A percentile compares a stretch with the other conserved stretches of the same genome.
Conservation (phyloP, 2,113 vertebrate genomes). For the Dinomys branickii region DNA sequence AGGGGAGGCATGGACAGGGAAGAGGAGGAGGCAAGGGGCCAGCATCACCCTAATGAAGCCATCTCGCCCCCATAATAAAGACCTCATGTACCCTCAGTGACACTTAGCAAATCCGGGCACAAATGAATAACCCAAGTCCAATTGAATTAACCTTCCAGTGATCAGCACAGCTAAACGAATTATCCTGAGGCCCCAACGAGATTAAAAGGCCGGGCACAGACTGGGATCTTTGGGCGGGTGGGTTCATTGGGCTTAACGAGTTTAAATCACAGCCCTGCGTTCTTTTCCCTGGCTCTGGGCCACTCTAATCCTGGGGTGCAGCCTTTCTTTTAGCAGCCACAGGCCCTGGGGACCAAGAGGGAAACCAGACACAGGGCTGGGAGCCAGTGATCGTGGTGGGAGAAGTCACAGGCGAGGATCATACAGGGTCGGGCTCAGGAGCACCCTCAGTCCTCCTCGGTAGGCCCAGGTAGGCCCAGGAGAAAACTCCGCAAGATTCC, state of each 20-base stretch:
- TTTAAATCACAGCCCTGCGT: slow-evolving; percentile 78
- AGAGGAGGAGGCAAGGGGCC: not conserved
- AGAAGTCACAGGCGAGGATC: not conserved
- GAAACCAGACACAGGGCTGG: not conserved
- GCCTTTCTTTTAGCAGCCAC: slow-evolving; percentile 31
- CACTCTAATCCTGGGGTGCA: slow-evolving; percentile 64
- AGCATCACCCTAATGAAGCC: slow-evolving; percentile 81
- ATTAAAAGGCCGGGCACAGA: slow-evolving; percentile 82
- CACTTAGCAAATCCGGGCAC: slow-evolving; percentile 85
- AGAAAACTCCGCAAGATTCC: not conserved
- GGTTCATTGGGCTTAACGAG: slow-evolving; percentile 83
- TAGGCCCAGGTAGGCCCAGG: not conserved
- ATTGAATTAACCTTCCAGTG: slow-evolving; percentile 88
- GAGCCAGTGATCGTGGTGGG: not conserved
- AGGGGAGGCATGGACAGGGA: not conserved
- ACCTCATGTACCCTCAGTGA: slow-evolving; percentile 84
- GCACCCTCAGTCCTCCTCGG: not conserved
- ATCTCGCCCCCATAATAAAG: slow-evolving; percentile 81
- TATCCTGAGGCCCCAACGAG: slow-evolving; percentile 83
- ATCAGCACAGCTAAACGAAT: slow-evolving; percentile 88
- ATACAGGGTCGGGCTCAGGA: not conserved
- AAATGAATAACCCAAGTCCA: slow-evolving; percentile 86
- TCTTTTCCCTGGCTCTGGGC: slow-evolving; percentile 66
- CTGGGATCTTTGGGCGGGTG: slow-evolving; percentile 77
- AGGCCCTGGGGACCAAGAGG: not conserved